Evolutionary conservation across 2,888 invertebrate species (phyloP).

Genomic region (Listrodromus nycthemerus): DNA sequence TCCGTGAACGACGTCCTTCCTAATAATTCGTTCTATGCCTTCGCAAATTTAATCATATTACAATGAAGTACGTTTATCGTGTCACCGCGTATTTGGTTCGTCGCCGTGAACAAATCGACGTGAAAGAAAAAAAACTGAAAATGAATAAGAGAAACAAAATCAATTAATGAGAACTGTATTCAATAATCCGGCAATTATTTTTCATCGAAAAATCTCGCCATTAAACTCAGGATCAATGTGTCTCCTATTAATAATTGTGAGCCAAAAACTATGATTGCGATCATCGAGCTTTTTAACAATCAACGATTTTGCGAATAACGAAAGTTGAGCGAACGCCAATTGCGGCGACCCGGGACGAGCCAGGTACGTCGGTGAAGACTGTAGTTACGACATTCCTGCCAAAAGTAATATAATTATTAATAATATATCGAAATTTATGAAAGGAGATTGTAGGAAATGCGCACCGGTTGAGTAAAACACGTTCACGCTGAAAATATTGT

Average conservation of each 20-base stretch:
- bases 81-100: constrained; percentile 63
- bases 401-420: constrained; percentile 80
- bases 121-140: background rate
- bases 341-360: constrained; percentile 56
- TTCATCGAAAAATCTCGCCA: constrained; percentile 28
- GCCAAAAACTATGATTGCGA: constrained; percentile 14
- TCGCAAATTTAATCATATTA: constrained; percentile 70
- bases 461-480: constrained; percentile 19
- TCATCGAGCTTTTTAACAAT: constrained; percentile 48
- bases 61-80: constrained; percentile 66
- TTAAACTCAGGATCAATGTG: constrained; percentile 58
- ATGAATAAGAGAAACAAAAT: background rate
- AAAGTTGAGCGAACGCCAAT: constrained; percentile 17
- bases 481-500: constrained; percentile 30
- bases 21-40: constrained; percentile 78
- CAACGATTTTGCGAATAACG: constrained; percentile 1
- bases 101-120: constrained; percentile 18
- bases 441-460: constrained; percentile 71
- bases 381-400: constrained; percentile 83
- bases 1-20: constrained; percentile 77
- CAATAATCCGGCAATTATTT: background rate
- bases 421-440: constrained; percentile 79
- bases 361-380: constrained; percentile 68
- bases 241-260: constrained; percentile 42
- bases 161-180: background rate